Conservation (phyloP, 2,113 vertebrate genomes). For the Tonatia bakeri region DNA sequence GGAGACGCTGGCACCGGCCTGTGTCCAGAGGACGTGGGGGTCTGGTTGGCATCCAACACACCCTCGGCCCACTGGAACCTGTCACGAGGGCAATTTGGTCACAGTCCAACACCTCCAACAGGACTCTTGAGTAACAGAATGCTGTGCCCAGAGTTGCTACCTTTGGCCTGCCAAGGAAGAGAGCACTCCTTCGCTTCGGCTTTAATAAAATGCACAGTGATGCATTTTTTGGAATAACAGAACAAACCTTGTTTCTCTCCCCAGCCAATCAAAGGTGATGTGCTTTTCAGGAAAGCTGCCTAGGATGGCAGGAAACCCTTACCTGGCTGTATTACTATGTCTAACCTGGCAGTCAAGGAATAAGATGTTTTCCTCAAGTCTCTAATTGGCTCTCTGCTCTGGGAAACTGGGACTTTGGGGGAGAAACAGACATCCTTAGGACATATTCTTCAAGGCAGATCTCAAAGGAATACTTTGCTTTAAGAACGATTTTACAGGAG, state of each 20-base stretch:
- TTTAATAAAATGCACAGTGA: slow-evolving; percentile 30
- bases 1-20: slow-evolving; percentile 27
- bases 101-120: neutral
- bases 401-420: neutral
- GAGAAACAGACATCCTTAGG: neutral
- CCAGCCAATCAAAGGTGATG: neutral
- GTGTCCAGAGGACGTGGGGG: slow-evolving; percentile 46
- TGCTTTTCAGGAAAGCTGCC: neutral
- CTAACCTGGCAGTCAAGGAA: neutral
- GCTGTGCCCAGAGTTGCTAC: neutral
- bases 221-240: neutral
- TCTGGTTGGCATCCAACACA: slow-evolving; percentile 38
- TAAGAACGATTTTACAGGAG: neutral
- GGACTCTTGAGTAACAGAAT: neutral
- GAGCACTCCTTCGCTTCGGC: neutral
- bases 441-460: neutral
- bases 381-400: neutral
- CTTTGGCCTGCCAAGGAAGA: slow-evolving; percentile 24
- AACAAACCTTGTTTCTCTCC: neutral
- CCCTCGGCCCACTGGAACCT: slow-evolving; percentile 37
- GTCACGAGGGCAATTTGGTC: too few species aligned
- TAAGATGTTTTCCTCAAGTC: neutral
- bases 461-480: neutral
- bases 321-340: neutral
- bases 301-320: neutral